These are phyloP conservation scores for Pristionchus mayeri DNA, from an alignment of 2,888 invertebrate genomes.

Conservation along the genomic window DNA sequence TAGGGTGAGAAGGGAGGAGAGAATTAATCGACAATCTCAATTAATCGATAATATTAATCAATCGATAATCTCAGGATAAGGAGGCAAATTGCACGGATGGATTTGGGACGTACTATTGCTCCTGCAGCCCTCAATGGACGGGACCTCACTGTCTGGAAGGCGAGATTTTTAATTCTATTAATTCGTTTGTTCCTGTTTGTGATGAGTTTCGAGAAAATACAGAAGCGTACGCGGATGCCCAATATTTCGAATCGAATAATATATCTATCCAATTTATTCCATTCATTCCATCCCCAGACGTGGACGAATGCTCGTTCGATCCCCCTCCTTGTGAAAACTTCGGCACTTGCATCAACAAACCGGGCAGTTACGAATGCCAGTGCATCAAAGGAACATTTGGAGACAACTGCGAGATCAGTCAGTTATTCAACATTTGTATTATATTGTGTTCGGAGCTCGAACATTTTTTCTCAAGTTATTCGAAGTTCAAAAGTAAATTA, in stretches of 20 bases:
- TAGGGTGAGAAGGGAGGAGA: no score
- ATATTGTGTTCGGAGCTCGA: no score
- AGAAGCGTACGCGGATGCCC: no score
- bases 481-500: not conserved
- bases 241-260: no score
- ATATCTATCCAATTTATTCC: no score
- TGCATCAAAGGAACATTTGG: conserved; percentile 31
- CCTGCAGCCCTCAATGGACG: not conserved
- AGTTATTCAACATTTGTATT: no score
- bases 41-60: no score
- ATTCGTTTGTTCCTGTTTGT: not conserved
- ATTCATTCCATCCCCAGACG: not conserved
- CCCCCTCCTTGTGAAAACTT: conserved; percentile 23
- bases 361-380: conserved; percentile 1
- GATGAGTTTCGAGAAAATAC: not conserved
- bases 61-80: not conserved
- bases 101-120: not conserved
- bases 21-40: no score
- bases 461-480: not conserved
- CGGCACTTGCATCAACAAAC: conserved; percentile 19
- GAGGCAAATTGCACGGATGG: conserved; percentile 40
- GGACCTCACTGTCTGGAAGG: conserved; percentile 32
- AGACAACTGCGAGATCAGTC: conserved; percentile 28
- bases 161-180: not conserved
- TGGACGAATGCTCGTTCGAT: not conserved